phyloP scores from a whole-genome alignment of 2,113 vertebrate genomes.

The Dipodomys stephensi region DNA sequence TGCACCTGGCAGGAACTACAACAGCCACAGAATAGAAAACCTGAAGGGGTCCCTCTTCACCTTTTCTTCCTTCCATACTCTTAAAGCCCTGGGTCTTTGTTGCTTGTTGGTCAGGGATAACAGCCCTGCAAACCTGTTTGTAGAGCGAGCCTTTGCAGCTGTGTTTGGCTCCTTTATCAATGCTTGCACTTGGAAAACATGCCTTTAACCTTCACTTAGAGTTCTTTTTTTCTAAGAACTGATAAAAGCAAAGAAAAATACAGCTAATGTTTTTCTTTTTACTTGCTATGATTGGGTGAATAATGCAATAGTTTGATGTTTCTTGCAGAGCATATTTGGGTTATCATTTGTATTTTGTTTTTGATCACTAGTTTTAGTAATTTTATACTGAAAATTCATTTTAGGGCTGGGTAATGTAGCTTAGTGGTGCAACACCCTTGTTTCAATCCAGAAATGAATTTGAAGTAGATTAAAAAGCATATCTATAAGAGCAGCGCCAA shows the following conservation, averaged over 20 bases:
- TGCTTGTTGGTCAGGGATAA: not conserved
- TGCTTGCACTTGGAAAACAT: not conserved
- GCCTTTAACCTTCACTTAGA: not conserved
- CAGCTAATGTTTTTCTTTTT: not conserved
- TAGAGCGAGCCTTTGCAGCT: not conserved
- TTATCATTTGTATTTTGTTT: not conserved
- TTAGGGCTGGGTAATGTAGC: not conserved
- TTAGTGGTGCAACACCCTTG: not conserved
- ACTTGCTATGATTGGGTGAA: not conserved
- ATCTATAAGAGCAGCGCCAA: not conserved
- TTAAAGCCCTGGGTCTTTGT: not conserved
- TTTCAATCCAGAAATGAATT: not conserved
- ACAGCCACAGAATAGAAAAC: not conserved
- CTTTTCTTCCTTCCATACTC: not conserved
- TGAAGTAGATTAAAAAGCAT: conserved; percentile 10
- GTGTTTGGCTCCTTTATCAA: not conserved
- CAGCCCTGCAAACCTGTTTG: not conserved
- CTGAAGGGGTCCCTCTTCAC: not conserved
- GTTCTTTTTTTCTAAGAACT: not conserved
- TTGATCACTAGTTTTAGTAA: not conserved
- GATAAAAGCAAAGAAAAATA: not conserved
- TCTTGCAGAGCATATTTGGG: not conserved
- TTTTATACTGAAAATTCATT: conserved; percentile 10
- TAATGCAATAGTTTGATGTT: not conserved
- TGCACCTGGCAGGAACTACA: not conserved